Percentiles rank a stretch among this genome's conserved stretches.
Conservation (phyloP, 2,113 vertebrate species). For the Syngnathus floridae region DNA sequence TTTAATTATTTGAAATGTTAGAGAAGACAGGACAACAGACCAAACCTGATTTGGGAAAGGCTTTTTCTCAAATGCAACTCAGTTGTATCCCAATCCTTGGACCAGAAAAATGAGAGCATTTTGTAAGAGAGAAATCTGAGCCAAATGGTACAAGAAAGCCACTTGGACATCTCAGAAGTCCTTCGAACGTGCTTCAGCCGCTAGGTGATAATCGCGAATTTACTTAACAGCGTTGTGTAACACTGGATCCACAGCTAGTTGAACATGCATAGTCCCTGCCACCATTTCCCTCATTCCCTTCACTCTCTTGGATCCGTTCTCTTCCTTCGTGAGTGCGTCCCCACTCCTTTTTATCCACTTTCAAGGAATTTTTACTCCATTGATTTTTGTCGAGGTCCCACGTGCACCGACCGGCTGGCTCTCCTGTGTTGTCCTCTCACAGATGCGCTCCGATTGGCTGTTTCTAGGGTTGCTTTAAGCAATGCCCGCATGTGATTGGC, state of each 20-base stretch:
- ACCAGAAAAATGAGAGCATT: not conserved
- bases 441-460: slow-evolving; percentile 40
- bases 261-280: not conserved
- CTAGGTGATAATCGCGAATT: slow-evolving; percentile 24
- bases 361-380: not conserved
- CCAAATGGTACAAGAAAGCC: not conserved
- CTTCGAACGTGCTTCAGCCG: not conserved
- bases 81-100: not conserved
- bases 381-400: slow-evolving; percentile 13
- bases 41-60: not conserved
- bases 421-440: slow-evolving; percentile 27
- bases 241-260: slow-evolving; percentile 23
- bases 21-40: not conserved
- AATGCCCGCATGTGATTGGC: slow-evolving; percentile 40
- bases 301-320: not conserved
- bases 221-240: slow-evolving; percentile 64
- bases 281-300: not conserved
- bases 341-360: not conserved
- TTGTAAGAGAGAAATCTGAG: not conserved
- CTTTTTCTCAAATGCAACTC: not conserved
- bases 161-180: not conserved
- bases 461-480: slow-evolving; percentile 49
- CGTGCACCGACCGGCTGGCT: slow-evolving; percentile 6
- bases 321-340: not conserved
- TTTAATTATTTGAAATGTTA: not conserved